These are phyloP conservation scores for Macheiramphus alcinus DNA, from an alignment of 2,113 vertebrate genomes.

Conservation along the genomic window DNA sequence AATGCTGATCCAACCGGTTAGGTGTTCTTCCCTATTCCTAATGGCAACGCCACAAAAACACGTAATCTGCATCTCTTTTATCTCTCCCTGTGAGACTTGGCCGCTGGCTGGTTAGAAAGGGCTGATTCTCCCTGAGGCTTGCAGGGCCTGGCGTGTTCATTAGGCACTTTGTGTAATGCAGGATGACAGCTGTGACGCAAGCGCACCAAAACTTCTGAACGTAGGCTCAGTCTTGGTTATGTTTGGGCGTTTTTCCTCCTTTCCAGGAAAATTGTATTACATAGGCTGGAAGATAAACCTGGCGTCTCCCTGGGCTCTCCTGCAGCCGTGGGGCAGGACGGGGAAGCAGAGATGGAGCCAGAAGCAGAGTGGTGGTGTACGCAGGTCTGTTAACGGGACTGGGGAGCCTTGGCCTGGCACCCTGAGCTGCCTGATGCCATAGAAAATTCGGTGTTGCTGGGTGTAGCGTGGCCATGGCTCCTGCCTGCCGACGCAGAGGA, in stretches of 20 bases:
- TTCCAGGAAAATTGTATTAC: not conserved
- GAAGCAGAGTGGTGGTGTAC: accelerated
- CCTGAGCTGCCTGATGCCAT: not conserved
- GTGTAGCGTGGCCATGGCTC: not conserved
- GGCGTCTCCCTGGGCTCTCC: not conserved
- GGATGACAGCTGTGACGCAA: not conserved
- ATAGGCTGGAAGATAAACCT: not conserved
- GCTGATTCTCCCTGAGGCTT: not conserved
- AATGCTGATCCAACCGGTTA: too few species aligned
- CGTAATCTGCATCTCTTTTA: too few species aligned
- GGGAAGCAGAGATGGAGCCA: not conserved
- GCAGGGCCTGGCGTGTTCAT: not conserved
- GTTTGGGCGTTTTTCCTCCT: not conserved
- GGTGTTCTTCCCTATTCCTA: too few species aligned
- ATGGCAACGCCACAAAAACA: too few species aligned
- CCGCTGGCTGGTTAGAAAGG: not conserved
- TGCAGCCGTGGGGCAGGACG: accelerated
- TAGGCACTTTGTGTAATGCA: not conserved
- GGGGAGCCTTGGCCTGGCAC: not conserved
- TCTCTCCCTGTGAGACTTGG: not conserved
- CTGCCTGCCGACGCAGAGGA: not conserved
- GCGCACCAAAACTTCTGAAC: not conserved
- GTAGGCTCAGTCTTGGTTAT: accelerated
- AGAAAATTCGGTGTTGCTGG: not conserved
- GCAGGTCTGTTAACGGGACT: not conserved